Percentiles rank a stretch among this genome's conserved stretches.
These are phyloP conservation scores for Trypoxylus dichotomus DNA, from an alignment of 1,140 invertebrate species.

Conservation along the genomic window DNA sequence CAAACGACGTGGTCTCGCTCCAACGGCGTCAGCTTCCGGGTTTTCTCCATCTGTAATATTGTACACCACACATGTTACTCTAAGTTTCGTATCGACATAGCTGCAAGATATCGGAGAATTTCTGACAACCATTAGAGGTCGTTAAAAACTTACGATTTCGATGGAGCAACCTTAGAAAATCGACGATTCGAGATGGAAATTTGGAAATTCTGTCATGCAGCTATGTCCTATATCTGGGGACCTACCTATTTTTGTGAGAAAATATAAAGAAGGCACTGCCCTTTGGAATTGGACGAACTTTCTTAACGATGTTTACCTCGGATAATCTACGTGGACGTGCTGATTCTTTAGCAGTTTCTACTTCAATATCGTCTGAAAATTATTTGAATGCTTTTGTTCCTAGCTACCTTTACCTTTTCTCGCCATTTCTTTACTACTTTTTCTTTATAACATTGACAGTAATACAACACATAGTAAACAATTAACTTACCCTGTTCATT, in stretches of 20 bases:
- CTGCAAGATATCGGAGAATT: constrained; percentile 45
- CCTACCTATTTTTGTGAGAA: constrained; percentile 87
- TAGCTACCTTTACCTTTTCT: constrained; percentile 32
- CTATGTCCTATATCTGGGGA: constrained; percentile 48
- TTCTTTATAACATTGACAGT: not conserved
- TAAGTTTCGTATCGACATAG: constrained; percentile 48
- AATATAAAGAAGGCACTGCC: constrained; percentile 96
- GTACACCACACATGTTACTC: constrained; percentile 50
- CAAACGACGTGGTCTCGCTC: constrained; percentile 84
- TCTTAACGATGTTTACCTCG: constrained; percentile 83
- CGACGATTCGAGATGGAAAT: too few species aligned
- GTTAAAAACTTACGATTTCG: not conserved
- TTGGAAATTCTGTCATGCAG: constrained; percentile 43
- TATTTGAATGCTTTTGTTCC: constrained; percentile 38
- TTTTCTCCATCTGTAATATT: constrained; percentile 49
- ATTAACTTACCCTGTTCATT: constrained; percentile 53
- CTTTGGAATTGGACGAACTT: constrained; percentile 92
- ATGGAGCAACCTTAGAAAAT: not conserved
- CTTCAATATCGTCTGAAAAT: constrained; percentile 56
- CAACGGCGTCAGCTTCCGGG: constrained; percentile 65
- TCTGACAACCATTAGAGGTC: not conserved
- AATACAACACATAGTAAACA: not conserved
- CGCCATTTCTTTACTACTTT: constrained; percentile 12
- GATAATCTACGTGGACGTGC: constrained; percentile 88
- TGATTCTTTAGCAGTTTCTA: constrained; percentile 54